Percentiles rank a stretch among this genome's conserved stretches.
phyloP scores from a whole-genome alignment of 37 sponge, comb jelly and placozoan genomes.

The Cliona cf. orientalis region DNA sequence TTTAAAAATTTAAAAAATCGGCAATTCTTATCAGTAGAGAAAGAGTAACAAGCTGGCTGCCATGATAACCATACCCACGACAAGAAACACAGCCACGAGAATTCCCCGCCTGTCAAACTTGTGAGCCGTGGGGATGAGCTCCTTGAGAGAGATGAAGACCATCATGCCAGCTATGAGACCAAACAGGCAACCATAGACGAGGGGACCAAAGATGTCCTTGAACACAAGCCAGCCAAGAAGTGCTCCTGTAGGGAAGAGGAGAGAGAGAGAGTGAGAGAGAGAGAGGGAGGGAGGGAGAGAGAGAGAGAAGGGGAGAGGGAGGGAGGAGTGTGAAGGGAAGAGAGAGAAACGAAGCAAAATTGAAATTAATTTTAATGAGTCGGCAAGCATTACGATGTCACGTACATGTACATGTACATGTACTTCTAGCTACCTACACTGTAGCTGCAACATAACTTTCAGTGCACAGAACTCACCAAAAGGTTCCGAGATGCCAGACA shows the following conservation, averaged over 20 bases:
- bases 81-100: conserved; percentile 31
- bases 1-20: neutral
- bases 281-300: neutral
- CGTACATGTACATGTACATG: too few relatives aligned
- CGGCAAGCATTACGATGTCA: too few relatives aligned
- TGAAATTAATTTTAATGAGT: neutral
- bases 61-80: conserved; percentile 72
- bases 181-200: conserved; percentile 63
- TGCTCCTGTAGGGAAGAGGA: conserved; percentile 40
- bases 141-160: conserved; percentile 72
- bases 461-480: conserved; percentile 27
- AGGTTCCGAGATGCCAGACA: conserved; percentile 74
- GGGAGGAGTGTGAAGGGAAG: too few relatives aligned
- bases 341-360: neutral
- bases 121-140: conserved; percentile 66
- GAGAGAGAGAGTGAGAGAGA: neutral
- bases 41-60: conserved; percentile 63
- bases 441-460: neutral
- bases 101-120: conserved; percentile 52
- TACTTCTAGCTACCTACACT: too few relatives aligned
- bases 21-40: conserved; percentile 11
- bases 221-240: conserved; percentile 62
- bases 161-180: conserved; percentile 81
- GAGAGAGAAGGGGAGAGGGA: neutral
- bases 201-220: conserved; percentile 59